Conservation (phyloP, 1,140 invertebrate species). For the Reticulitermes speratus region DNA sequence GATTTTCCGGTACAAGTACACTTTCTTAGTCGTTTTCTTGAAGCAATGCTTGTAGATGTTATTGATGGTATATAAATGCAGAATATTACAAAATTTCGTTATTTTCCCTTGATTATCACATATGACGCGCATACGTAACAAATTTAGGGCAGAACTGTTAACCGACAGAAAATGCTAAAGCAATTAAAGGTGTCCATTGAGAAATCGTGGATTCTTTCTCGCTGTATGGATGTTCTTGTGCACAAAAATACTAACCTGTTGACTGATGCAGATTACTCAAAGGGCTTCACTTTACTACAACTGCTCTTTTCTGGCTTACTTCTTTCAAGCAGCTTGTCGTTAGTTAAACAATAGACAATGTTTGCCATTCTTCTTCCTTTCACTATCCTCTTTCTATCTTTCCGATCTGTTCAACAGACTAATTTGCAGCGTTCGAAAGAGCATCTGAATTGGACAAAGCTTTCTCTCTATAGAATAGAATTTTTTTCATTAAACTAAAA, state of each 20-base stretch:
- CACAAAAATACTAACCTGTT: neutral
- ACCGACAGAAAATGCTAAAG: neutral
- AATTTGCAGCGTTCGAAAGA: neutral
- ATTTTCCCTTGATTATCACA: no score
- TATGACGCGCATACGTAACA: no score
- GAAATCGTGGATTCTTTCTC: neutral
- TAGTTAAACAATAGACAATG: neutral
- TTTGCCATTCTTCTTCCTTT: neutral
- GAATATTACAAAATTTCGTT: no score
- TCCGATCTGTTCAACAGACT: neutral
- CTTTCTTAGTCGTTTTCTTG: no score
- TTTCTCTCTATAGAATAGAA: neutral
- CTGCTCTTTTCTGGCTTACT: neutral
- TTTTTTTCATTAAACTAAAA: constrained; percentile 12
- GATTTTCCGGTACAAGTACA: no score
- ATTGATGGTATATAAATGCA: no score
- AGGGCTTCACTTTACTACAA: neutral
- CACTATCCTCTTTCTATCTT: neutral
- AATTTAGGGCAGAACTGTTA: no score
- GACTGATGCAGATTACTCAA: neutral
- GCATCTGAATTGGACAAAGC: neutral
- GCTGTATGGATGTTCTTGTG: neutral
- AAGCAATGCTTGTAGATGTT: no score
- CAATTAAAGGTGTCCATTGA: neutral
- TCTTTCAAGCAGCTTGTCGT: neutral